Evolutionary conservation across 2,888 invertebrate genomes (phyloP).

Genomic region (Machimus atricapillus): DNA sequence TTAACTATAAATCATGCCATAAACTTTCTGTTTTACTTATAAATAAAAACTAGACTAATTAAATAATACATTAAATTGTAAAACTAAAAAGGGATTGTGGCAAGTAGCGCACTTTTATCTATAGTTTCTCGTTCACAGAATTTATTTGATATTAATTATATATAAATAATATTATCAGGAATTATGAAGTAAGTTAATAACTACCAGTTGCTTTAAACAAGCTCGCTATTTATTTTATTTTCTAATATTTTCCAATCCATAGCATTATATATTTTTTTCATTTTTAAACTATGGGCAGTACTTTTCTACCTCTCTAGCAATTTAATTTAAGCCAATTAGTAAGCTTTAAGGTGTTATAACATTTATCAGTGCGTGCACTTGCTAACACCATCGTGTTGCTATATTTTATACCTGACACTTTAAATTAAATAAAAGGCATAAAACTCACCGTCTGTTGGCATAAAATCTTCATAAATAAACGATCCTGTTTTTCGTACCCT

Average conservation of each 20-base stretch:
- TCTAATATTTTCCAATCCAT: not conserved
- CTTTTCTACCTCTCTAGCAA: not conserved
- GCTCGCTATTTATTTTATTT: not conserved
- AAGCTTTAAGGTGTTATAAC: not conserved
- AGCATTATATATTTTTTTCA: not conserved
- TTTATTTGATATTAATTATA: not conserved
- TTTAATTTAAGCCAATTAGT: not conserved
- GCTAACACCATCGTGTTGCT: not conserved
- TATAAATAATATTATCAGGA: not conserved
- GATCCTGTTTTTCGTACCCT: slow-evolving; percentile 96
- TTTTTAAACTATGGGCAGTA: not conserved
- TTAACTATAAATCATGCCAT: not conserved
- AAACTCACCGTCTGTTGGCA: slow-evolving; percentile 95
- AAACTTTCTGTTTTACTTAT: not conserved
- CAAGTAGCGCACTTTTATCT: not conserved
- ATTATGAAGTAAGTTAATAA: not conserved
- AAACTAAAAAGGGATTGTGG: not conserved
- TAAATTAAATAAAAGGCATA: not conserved
- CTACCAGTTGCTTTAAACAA: not conserved
- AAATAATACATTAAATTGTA: not conserved
- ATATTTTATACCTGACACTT: not conserved
- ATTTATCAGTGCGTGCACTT: not conserved
- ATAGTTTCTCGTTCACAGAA: not conserved
- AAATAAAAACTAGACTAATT: not conserved
- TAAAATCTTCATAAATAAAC: slow-evolving; percentile 99